Evolutionary conservation across 2,888 invertebrate genomes (phyloP), one percentile per base, ranked within the genome.

Genomic region (Rhagophthalmus giganteus): DNA sequence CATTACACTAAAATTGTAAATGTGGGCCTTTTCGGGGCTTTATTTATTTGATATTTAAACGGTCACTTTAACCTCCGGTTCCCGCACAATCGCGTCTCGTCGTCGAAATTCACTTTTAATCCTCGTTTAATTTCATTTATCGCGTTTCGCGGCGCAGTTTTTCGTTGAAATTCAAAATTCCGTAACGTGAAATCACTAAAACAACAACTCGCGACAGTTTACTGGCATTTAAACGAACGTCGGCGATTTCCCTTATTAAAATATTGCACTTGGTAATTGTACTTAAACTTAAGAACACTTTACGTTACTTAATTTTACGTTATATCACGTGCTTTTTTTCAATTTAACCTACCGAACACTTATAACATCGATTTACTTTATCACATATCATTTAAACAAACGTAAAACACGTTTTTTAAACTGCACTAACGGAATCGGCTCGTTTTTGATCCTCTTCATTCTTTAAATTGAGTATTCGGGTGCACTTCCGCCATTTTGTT

Each of bases 1-100:
- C 72, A 73, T 73, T 70, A 73, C 73, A 73, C 72, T 62, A 62
- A 62, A 60, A 56, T 61, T 63, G 55, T 37, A 54, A 40, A n/a
- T 40, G 28, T 33, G 37, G 31, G 48, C 27, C 45, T 35, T 44
- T 51, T 51, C 7, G 24, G 38, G 38, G 32, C 33, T 38, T 8
- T 13, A 11, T 44, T 42, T 27, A n/a, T 25, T 32, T 10, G 12
- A 11, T 30, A 14, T 34, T 34, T 34, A 3, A 2, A 30, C 10
- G 16, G 16, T 31, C 16, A 7, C 13, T 28, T 40, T 11, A 45
- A 20, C 9, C n/a, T n/a, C n/a, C n/a, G n/a, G n/a, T n/a, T n/a
- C n/a, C n/a, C n/a, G n/a, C n/a, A n/a, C n/a, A n/a, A n/a, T n/a
- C n/a, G n/a, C n/a, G n/a, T n/a, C n/a, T n/a, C n/a, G n/a, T n/a